These are phyloP conservation scores for Syrphus vitripennis DNA, from an alignment of 2,888 invertebrate genomes.

Conservation along the genomic window DNA sequence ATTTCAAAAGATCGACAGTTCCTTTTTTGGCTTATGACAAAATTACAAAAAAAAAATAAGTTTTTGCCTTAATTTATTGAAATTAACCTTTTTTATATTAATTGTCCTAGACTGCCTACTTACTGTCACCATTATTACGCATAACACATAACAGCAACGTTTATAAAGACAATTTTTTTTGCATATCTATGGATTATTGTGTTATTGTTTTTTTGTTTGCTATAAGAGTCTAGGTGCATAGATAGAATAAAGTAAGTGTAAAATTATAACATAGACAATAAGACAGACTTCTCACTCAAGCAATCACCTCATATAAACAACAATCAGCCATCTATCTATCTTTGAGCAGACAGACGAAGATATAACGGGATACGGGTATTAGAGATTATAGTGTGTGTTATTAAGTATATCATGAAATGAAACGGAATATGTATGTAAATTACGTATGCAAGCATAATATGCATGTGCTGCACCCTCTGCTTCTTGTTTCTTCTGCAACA, in stretches of 20 bases:
- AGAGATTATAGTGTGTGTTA: conserved; percentile 24
- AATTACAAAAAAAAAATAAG: too few species aligned
- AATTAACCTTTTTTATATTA: not conserved
- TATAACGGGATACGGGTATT: conserved; percentile 20
- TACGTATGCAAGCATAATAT: conserved; percentile 11
- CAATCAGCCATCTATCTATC: not conserved
- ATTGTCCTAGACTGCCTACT: not conserved
- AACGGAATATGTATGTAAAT: conserved; percentile 20
- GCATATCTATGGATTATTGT: not conserved
- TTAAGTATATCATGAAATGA: conserved; percentile 42
- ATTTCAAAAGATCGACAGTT: too few species aligned
- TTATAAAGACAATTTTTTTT: not conserved
- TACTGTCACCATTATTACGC: not conserved
- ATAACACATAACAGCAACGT: not conserved
- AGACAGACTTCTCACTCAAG: conserved; percentile 28
- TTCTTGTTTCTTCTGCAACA: not conserved
- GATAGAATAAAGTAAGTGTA: not conserved
- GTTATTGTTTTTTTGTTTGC: not conserved
- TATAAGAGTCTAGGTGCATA: not conserved
- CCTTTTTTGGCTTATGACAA: too few species aligned
- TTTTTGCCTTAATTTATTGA: not conserved
- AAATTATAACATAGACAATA: not conserved
- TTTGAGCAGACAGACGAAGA: conserved; percentile 1
- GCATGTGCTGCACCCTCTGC: not conserved
- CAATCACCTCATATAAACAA: conserved; percentile 35